Conservation (phyloP, 2,888 invertebrate species). For the Clunio marinus region DNA sequence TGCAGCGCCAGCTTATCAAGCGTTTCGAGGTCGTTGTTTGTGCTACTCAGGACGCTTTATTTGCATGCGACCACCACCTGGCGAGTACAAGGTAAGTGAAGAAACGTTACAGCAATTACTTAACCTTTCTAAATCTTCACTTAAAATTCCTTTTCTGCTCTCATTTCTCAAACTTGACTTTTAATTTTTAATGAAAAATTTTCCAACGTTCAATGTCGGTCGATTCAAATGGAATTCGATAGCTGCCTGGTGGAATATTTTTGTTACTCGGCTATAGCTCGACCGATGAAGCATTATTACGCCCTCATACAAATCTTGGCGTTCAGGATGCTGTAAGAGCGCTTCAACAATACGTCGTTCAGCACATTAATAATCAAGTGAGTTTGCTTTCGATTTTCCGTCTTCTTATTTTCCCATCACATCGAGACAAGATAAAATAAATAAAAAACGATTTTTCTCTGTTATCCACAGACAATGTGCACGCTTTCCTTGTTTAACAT, state of each 20-base stretch:
- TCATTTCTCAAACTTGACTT: background rate
- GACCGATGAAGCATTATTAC: constrained; percentile 77
- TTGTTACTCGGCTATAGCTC: constrained; percentile 85
- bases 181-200: background rate
- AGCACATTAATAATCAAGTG: constrained; percentile 69
- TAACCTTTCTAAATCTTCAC: background rate
- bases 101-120: background rate
- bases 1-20: constrained; percentile 84
- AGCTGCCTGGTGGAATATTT: constrained; percentile 71
- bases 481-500: constrained; percentile 78
- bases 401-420: no score
- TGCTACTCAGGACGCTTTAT: constrained; percentile 90
- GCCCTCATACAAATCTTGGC: constrained; percentile 76
- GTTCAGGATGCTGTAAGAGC: constrained; percentile 80
- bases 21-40: constrained; percentile 80
- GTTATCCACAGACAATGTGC: constrained; percentile 71
- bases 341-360: constrained; percentile 71
- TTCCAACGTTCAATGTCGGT: constrained; percentile 48
- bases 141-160: constrained; percentile 4
- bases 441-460: no score
- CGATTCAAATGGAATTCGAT: constrained; percentile 46
- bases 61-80: constrained; percentile 79
- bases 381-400: constrained; percentile 42
- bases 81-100: constrained; percentile 50
- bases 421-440: no score